Evolutionary conservation across 1,140 invertebrate species (phyloP), one percentile per base, ranked within the genome.

Genomic region (Steinernema khuongi): DNA sequence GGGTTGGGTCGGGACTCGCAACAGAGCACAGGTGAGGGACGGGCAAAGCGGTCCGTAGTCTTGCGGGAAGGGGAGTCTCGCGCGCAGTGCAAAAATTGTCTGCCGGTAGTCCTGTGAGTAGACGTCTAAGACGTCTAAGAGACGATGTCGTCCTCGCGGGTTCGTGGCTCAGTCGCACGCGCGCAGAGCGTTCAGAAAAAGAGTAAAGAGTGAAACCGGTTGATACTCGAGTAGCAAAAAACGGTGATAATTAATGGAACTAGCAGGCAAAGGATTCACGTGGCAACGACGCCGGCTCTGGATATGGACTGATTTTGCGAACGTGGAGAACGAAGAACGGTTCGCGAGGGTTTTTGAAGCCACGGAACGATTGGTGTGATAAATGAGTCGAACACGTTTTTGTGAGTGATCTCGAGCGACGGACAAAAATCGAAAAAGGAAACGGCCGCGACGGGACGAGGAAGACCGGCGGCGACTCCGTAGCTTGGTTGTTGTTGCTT

Each of bases 211-310:
- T 60, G 50, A 60, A 60, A 60, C 50, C 50, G 50, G 50, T 60
- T 60, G 50, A 60, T 60, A 60, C 50, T 60, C 11, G 19, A 60
- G 50, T 60, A 60, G 22, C 50, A 60, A 60, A 60, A 60, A 60
- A 60, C 22, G 50, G 50, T 60, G 50, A 60, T 60, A 60, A 60
- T 60, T 60, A 60, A 60, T 60, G 50, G 50, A 60, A 60, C 50
- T 60, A 60, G 50, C 50, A 17, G 50, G 50, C 50, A 22, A 60
- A 60, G 26, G 50, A n/a, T 60, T 60, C 50, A 60, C 50, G 50
- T 22, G 19, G 50, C 14, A 60, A 60, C n/a, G n/a, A n/a, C n/a
- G 26, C 26, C 50, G 26, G 4, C 26, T 26, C 50, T 60, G 50
- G 50, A 60, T 60, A 60, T 26, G 26, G 50, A 60, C 50, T 60